Percentiles rank a stretch among this genome's conserved stretches.
These are phyloP conservation scores for Scolopax bukidnonensis DNA, from an alignment of 2,797 vertebrate species.

Conservation along the genomic window DNA sequence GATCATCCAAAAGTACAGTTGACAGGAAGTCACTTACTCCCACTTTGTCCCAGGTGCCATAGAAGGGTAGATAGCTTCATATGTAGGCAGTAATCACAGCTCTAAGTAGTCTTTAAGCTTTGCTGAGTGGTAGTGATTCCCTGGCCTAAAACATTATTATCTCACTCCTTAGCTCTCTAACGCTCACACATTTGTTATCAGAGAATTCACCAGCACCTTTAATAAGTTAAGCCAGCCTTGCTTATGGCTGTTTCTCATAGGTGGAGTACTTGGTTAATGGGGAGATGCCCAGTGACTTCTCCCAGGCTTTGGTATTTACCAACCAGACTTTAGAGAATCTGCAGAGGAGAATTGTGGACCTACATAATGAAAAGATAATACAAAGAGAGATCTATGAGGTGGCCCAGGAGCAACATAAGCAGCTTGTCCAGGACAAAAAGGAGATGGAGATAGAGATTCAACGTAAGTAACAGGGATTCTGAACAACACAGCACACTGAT, in stretches of 20 bases:
- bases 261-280: constrained; percentile 80
- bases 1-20: not conserved
- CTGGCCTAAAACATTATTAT: not conserved
- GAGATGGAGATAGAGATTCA: constrained; percentile 81
- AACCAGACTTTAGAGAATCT: constrained; percentile 78
- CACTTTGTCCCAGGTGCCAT: not conserved
- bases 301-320: constrained; percentile 83
- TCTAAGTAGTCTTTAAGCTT: not conserved
- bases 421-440: constrained; percentile 81
- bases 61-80: not conserved
- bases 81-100: not conserved
- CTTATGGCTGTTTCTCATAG: constrained; percentile 66
- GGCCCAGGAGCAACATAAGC: constrained; percentile 79
- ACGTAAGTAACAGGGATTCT: constrained; percentile 74
- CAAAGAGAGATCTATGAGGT: constrained; percentile 81
- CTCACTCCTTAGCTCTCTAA: not conserved
- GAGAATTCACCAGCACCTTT: not conserved
- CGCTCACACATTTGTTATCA: not conserved
- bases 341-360: constrained; percentile 79
- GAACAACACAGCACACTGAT: not conserved
- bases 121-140: not conserved
- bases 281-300: constrained; percentile 81
- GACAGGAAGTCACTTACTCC: not conserved
- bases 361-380: constrained; percentile 81
- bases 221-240: not conserved